Conservation (phyloP, 2,113 vertebrate genomes). For the Oxyruncus cristatus region DNA sequence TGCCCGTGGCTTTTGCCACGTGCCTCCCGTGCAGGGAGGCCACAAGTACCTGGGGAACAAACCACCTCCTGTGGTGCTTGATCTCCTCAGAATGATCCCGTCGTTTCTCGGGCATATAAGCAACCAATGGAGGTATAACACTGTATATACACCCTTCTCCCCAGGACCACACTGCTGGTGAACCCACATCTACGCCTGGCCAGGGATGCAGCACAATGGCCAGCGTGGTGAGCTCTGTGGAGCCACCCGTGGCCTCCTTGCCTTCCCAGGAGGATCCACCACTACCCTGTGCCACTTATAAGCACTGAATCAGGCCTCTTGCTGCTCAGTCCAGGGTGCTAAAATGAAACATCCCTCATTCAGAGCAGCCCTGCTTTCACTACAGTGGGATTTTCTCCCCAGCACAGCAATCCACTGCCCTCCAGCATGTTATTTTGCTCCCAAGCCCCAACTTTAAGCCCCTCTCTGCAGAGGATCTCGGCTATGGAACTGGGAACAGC, state of each 20-base stretch:
- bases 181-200: accelerated
- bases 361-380: background rate
- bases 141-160: background rate
- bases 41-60: background rate
- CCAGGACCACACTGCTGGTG: accelerated
- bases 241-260: background rate
- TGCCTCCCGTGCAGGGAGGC: accelerated
- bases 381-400: accelerated
- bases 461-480: background rate
- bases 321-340: accelerated
- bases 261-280: background rate
- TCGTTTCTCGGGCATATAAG: background rate
- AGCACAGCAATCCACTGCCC: background rate
- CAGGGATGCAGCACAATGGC: accelerated
- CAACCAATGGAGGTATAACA: accelerated
- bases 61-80: background rate
- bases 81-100: background rate
- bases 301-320: background rate
- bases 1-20: background rate
- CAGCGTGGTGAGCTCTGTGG: accelerated
- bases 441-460: background rate
- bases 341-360: accelerated
- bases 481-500: background rate
- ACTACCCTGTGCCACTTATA: background rate
- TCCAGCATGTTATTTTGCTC: background rate